These are phyloP conservation scores for Apistogramma diplotaenia DNA, from an alignment of 2,113 vertebrate species.

Conservation along the genomic window DNA sequence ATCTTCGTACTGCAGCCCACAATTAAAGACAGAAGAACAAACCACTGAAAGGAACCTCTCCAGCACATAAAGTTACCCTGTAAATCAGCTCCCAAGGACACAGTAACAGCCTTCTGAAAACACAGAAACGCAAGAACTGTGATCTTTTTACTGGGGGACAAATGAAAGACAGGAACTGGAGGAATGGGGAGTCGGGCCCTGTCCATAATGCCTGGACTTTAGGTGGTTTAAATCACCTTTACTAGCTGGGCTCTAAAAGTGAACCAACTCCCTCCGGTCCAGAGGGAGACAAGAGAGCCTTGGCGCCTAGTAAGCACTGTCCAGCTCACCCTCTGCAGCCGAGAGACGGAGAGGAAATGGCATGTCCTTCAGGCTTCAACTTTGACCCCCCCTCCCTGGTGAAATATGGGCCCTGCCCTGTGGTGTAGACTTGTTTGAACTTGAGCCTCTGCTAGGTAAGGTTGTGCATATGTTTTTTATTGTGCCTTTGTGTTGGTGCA, in stretches of 20 bases:
- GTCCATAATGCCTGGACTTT: constrained; percentile 39
- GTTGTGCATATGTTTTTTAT: constrained; percentile 8
- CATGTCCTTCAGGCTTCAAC: constrained; percentile 67
- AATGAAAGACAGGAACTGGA: constrained; percentile 68
- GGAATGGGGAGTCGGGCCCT: constrained; percentile 44
- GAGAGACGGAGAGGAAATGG: constrained; percentile 63
- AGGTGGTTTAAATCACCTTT: constrained; percentile 72
- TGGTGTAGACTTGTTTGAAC: constrained; percentile 67
- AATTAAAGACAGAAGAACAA: constrained; percentile 61
- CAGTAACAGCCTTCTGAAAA: constrained; percentile 64
- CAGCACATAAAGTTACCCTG: constrained; percentile 50
- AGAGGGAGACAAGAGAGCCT: constrained; percentile 39
- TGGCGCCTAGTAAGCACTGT: constrained; percentile 61
- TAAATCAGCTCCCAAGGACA: constrained; percentile 72
- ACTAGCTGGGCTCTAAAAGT: constrained; percentile 50
- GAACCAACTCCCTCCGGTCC: constrained; percentile 46
- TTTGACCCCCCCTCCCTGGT: constrained; percentile 64
- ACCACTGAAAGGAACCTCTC: constrained; percentile 44
- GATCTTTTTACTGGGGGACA: constrained; percentile 67
- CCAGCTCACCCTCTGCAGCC: constrained; percentile 49
- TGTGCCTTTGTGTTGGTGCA: constrained; percentile 4
- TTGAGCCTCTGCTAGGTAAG: constrained; percentile 47
- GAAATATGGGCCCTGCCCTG: constrained; percentile 61
- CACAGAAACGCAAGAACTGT: constrained; percentile 60
- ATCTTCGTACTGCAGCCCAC: constrained; percentile 3